Base-by-base conservation (phyloP, 2,113 vertebrate species). In the Sprattus sprattus region DNA sequence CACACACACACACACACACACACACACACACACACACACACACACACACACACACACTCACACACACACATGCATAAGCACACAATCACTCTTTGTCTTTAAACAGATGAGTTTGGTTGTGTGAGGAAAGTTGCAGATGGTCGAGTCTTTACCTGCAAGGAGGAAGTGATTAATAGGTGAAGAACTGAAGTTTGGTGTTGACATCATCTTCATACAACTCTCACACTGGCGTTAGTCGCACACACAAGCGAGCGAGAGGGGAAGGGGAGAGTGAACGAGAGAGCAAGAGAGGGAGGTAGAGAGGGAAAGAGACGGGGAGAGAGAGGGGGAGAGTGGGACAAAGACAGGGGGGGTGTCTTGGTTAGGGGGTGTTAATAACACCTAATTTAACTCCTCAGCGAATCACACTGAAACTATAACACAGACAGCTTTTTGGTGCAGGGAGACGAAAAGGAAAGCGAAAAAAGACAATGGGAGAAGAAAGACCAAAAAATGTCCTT, bases 341-440 rank as follows among this genome's bases (percentile, higher is more conserved):
- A 50, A 83, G 46, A 45, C 45, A 71, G 84, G 1, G 32, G 89
- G 87, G 89, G 89, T 86, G 81, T 45, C 18, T 20, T 85, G 87
- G 88, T 20, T 83, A 83, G 85, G 89, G 90, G 67, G 84, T 89
- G 92, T 92, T 95, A 94, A 94, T 94, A 93, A 92, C 90, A 88
- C 91, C 91, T 92, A 64, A 90, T 95, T 95, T 92, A 92, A 87
- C 89, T 89, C 89, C 87, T 85, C 88, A 89, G 57, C 82, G 75
- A 88, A 93, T 91, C 93, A 93, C 88, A 86, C 88, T 94, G 92
- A 89, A 88, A 91, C 91, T 92, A 93, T 39, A 93, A 92, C 91
- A 90, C 90, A 92, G 93, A 94, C 93, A 91, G 91, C 92, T 93
- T 93, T 87, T 88, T 81, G 85, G 85, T 88, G 81, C 22, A 45